Evolutionary conservation across 2,888 invertebrate species (phyloP), one percentile per base, ranked within the genome.

Genomic region (Diloba caeruleocephala): DNA sequence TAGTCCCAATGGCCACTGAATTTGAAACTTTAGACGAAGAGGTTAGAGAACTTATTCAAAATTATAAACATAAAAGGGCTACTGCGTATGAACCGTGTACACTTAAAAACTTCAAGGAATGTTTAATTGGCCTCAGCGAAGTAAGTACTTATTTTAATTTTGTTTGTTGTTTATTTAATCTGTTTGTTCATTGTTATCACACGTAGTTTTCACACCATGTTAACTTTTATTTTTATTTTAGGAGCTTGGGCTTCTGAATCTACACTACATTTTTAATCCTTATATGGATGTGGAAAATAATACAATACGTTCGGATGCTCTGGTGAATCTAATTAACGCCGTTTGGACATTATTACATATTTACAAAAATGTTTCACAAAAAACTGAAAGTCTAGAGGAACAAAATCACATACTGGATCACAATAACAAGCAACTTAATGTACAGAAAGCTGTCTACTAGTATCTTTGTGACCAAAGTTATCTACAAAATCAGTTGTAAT

Each of bases 21-120:
- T 71, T 70, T 46, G 88, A 88, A 72, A 78, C 70, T 61, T 76
- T 91, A 59, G 92, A 92, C 51, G 88, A 90, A 55, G 92, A 93
- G 84, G 87, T 92, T n/a, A 87, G 78, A 71, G 92, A 93, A 74
- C 84, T 93, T 39, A 70, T 93, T 58, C 72, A 77, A 74, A 87
- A 92, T 71, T 92, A 92, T 62, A 92, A 84, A 78, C 74, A 78
- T 59, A 92, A 91, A 78, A 90, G 81, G 72, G 84, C 89, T 9
- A 89, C 91, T 8, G 62, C 71, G 2, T 92, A 88, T 48, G 92
- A 92, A 69, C 92, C 92, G 0, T 93, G 92, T 62, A 89, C 89
- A 3, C 53, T 67, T 3, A 79, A 84, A 56, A 93, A 93, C 62
- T 81, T 79, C 44, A 88, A 76, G 49, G 90, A 93, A 69, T 93